Conservation (phyloP, 2,113 vertebrate species). For the Fulmarus glacialis region DNA sequence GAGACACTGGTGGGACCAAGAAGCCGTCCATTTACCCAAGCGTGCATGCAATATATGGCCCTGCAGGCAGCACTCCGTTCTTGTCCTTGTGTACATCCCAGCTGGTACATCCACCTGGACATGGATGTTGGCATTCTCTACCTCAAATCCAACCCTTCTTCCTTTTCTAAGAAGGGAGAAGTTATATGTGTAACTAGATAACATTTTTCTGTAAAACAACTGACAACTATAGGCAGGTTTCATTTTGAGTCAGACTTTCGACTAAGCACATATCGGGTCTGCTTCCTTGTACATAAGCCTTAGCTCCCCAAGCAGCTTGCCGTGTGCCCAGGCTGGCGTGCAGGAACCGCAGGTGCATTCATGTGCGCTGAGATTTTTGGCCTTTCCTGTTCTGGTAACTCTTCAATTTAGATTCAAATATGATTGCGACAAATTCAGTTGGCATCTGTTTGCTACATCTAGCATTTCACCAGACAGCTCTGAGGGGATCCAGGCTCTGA, state of each 20-base stretch:
- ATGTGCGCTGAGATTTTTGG: neutral
- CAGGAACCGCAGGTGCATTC: neutral
- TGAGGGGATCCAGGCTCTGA: neutral
- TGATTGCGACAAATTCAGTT: neutral
- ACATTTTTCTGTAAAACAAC: neutral
- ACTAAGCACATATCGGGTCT: neutral
- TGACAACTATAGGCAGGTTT: neutral
- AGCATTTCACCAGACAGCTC: neutral
- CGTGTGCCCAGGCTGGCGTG: neutral
- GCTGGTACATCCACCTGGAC: neutral
- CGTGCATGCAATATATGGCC: neutral
- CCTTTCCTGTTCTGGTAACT: neutral
- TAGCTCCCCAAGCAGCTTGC: neutral
- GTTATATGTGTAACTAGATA: neutral
- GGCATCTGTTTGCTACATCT: neutral
- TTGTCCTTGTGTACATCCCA: neutral
- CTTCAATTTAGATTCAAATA: neutral
- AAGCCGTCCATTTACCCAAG: neutral
- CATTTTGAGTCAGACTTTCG: neutral
- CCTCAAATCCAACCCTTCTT: neutral
- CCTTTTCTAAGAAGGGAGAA: neutral
- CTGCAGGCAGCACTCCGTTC: rapidly evolving
- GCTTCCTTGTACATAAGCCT: neutral
- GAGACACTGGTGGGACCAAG: neutral
- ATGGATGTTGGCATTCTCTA: neutral